phyloP scores from a whole-genome alignment of 2,888 invertebrate genomes.

The Shargacucullia verbasci region DNA sequence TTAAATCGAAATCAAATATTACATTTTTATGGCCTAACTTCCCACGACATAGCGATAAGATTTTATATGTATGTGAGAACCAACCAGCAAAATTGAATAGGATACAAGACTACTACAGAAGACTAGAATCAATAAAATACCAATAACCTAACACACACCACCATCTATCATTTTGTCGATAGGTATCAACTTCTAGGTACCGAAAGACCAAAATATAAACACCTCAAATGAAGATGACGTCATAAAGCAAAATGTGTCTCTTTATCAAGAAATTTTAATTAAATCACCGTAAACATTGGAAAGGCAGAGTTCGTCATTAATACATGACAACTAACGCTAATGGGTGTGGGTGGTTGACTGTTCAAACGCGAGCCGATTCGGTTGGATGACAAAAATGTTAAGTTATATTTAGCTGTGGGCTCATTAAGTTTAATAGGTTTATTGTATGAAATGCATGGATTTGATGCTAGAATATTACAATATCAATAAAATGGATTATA shows the following conservation, averaged over 20 bases:
- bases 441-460: slow-evolving; percentile 19
- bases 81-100: no score
- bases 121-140: no score
- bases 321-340: slow-evolving; percentile 71
- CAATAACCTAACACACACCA: no score
- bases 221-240: slow-evolving; percentile 51
- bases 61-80: no score
- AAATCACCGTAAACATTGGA: slow-evolving; percentile 70
- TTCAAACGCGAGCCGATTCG: slow-evolving; percentile 54
- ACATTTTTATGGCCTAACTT: no score
- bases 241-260: slow-evolving; percentile 62
- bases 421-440: slow-evolving; percentile 50
- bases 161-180: no score
- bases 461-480: slow-evolving; percentile 7
- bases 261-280: slow-evolving; percentile 75
- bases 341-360: slow-evolving; percentile 59
- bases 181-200: not conserved
- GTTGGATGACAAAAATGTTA: slow-evolving; percentile 45
- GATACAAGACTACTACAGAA: no score
- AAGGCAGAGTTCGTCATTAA: slow-evolving; percentile 71
- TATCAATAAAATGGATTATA: no score
- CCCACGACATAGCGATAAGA: no score
- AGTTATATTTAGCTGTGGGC: slow-evolving; percentile 46
- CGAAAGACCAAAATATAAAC: slow-evolving; percentile 11
- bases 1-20: no score